Percentiles rank a stretch among this genome's conserved stretches.
Evolutionary conservation across 2,113 vertebrate species (phyloP).

Genomic region (Tragelaphus scriptus): DNA sequence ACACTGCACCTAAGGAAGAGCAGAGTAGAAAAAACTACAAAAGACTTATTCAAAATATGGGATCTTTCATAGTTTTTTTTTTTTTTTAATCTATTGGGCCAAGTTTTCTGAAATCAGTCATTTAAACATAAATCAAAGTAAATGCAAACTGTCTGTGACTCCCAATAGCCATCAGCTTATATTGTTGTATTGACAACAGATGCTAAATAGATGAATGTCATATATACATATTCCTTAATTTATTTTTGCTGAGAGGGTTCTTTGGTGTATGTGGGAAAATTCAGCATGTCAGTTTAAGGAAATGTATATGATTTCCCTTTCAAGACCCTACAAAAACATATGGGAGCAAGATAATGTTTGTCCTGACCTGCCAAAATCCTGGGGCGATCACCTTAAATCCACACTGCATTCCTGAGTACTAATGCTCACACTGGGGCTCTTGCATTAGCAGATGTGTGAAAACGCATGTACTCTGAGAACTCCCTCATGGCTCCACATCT

Average conservation of each 20-base stretch:
- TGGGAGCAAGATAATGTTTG: slow-evolving; percentile 58
- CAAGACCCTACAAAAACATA: slow-evolving; percentile 61
- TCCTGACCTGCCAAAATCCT: slow-evolving; percentile 61
- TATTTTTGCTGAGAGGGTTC: slow-evolving; percentile 37
- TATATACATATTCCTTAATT: slow-evolving; percentile 18
- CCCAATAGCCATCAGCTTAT: neutral
- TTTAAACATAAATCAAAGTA: slow-evolving; percentile 48
- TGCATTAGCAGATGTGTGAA: slow-evolving; percentile 62
- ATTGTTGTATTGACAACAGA: slow-evolving; percentile 3
- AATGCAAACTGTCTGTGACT: slow-evolving; percentile 16
- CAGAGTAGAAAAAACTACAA: neutral
- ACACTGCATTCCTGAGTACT: slow-evolving; percentile 45
- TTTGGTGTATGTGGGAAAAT: slow-evolving; percentile 39
- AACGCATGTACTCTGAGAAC: slow-evolving; percentile 53
- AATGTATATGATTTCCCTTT: slow-evolving; percentile 60
- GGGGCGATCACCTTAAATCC: neutral
- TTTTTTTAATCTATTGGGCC: neutral
- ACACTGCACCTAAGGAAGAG: neutral
- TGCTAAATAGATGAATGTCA: neutral
- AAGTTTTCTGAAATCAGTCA: slow-evolving; percentile 37
- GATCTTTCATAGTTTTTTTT: neutral
- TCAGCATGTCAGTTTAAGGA: slow-evolving; percentile 42
- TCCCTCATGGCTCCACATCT: slow-evolving; percentile 14
- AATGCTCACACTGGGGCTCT: slow-evolving; percentile 25
- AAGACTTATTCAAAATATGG: neutral